These are phyloP conservation scores for Alouatta palliata DNA, from an alignment of 2,113 vertebrate genomes.

Conservation along the genomic window DNA sequence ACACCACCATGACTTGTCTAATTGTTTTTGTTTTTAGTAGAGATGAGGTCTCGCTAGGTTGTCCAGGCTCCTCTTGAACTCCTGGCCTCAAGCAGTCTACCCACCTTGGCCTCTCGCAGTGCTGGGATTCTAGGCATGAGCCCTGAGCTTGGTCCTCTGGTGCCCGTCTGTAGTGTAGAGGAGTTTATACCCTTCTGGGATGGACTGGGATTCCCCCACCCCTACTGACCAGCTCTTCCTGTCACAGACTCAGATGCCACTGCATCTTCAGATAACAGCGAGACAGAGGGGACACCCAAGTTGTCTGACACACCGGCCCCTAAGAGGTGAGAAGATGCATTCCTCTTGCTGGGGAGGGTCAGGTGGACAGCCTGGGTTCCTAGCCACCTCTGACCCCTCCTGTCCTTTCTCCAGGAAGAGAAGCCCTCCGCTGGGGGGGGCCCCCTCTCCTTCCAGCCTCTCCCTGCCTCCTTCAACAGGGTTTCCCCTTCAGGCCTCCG, in stretches of 20 bases:
- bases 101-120: not conserved
- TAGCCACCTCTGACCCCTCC: conserved; percentile 52
- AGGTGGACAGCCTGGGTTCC: not conserved
- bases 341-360: not conserved
- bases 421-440: conserved; percentile 76
- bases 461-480: conserved; percentile 75
- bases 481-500: conserved; percentile 76
- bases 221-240: not conserved
- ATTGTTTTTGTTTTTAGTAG: not conserved
- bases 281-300: conserved; percentile 87
- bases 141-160: not conserved
- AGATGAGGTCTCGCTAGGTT: not conserved
- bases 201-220: not conserved
- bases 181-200: not conserved
- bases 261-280: conserved; percentile 94
- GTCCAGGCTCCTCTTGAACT: not conserved
- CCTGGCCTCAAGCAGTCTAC: not conserved
- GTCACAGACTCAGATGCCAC: conserved; percentile 92
- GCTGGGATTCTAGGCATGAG: not conserved
- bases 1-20: not conserved
- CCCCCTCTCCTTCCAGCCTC: conserved; percentile 80
- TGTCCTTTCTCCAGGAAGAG: conserved; percentile 78
- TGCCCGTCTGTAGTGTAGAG: not conserved
- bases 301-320: conserved; percentile 86
- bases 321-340: conserved; percentile 87